Evolutionary conservation across 2,113 vertebrate genomes (phyloP).

Genomic region (Raja brachyura): DNA sequence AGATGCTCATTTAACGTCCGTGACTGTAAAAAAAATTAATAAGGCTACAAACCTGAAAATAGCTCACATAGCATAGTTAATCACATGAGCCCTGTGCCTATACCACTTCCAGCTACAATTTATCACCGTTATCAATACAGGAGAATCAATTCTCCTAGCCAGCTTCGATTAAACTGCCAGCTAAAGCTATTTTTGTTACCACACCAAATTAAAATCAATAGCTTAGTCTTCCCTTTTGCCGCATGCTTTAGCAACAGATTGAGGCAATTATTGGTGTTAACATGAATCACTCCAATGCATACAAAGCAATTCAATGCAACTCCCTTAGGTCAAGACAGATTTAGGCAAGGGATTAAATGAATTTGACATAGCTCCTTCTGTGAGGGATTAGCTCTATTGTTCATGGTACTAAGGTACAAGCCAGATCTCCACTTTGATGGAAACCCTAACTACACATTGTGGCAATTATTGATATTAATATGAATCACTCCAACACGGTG

Average conservation of each 20-base stretch:
- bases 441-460: not conserved
- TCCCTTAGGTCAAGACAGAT: too few species aligned
- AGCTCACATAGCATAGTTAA: not conserved
- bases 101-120: conserved; percentile 10
- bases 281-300: not conserved
- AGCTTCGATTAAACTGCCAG: conserved; percentile 1
- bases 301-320: too few species aligned
- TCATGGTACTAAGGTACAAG: too few species aligned
- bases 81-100: not conserved
- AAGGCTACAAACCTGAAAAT: not conserved
- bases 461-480: not conserved
- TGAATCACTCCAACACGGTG: not conserved
- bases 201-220: not conserved
- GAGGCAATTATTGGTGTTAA: not conserved
- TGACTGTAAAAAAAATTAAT: not conserved
- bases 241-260: not conserved
- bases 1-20: not conserved
- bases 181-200: conserved; percentile 9
- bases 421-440: not conserved
- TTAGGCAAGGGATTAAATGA: too few species aligned
- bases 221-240: not conserved
- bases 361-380: too few species aligned
- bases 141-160: conserved; percentile 1
- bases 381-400: too few species aligned
- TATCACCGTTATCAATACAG: not conserved